Base-by-base conservation (phyloP, 2,113 vertebrate genomes). In the Gadus macrocephalus region DNA sequence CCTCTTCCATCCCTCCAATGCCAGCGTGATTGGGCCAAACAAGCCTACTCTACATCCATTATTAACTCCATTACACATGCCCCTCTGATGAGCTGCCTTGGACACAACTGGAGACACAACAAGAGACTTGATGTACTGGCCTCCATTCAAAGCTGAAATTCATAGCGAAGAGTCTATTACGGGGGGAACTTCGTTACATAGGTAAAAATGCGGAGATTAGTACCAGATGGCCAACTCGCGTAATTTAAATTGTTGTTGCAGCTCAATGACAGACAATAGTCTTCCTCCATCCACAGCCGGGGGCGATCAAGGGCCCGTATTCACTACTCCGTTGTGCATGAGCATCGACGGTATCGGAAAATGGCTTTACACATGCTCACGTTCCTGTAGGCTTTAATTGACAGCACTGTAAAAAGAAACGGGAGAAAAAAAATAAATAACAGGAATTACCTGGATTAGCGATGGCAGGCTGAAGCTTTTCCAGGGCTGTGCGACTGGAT, bases 181-280 rank as follows among this genome's bases (percentile, higher is more conserved):
- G 25, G 25, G 81, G 74, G 71, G 75, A 65, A 59, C 67, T 19
- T 65, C 60, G 80, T 68, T 78, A 79, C 67, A 76, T 69, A 81
- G 80, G 79, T 81, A 76, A 81, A 83, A 74, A 85, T 71, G 17
- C 17, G 69, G 55, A 85, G 80, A 86, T 89, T 86, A 80, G 79
- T 73, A 81, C 79, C 84, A 80, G 81, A 69, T 81, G 81, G 72
- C 60, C 70, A 76, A 66, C 73, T 81, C 25, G 35, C 15, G 66
- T 85, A 87, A 88, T 89, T 89, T 88, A 83, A 87, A 80, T 72
- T 77, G 79, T 87, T 83, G 77, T 75, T 60, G 16, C 53, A 61
- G 65, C 69, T 78, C 70, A 84, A 82, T 77, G 71, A 62, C 22
- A 69, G 70, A 60, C 66, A 55, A 62, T 66, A 67, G 64, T 84